Conservation (phyloP, 2,113 vertebrate species). For the Pandion haliaetus region DNA sequence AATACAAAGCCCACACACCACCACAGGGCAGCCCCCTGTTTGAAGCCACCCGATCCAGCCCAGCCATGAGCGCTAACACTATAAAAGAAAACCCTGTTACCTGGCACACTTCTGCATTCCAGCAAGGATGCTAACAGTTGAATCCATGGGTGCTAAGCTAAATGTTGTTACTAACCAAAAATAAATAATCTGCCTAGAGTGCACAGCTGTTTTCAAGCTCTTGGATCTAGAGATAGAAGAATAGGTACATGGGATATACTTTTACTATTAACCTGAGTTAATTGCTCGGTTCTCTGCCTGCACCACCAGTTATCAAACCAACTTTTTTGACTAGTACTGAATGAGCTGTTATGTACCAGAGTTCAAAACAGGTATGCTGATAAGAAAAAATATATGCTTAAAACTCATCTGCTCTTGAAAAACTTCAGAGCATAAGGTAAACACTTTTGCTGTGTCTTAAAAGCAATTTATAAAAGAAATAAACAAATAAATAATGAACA, state of each 20-base stretch:
- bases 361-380: not conserved
- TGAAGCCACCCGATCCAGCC: not conserved
- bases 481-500: not conserved
- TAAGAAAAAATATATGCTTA: not conserved
- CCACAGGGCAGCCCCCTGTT: not conserved
- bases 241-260: not conserved
- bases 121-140: not conserved
- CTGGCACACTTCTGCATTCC: not conserved
- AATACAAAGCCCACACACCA: not conserved
- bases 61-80: not conserved
- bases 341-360: not conserved
- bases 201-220: not conserved
- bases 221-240: not conserved
- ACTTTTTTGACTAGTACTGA: not conserved
- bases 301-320: not conserved
- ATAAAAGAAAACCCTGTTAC: not conserved
- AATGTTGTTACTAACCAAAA: not conserved
- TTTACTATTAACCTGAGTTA: not conserved
- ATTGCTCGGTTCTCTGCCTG: not conserved
- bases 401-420: not conserved
- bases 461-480: not conserved
- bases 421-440: not conserved
- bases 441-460: not conserved
- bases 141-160: not conserved
- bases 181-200: not conserved